Conservation (phyloP, 2,797 vertebrate species). For the Spinibarbus caldwelli region DNA sequence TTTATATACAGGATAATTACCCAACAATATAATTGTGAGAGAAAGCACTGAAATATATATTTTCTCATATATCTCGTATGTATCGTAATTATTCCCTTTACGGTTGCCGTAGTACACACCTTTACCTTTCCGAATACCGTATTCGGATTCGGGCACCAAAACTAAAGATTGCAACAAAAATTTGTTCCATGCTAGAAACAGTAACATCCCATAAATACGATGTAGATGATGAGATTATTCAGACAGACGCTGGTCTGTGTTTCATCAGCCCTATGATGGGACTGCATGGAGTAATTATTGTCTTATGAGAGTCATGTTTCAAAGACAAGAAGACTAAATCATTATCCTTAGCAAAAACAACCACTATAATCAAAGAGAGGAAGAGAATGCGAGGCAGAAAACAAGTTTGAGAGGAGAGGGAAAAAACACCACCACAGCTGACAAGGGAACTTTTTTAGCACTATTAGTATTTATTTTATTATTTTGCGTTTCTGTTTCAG, state of each 20-base stretch:
- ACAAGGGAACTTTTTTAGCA: conserved; percentile 15
- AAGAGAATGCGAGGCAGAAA: not conserved
- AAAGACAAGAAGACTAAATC: not conserved
- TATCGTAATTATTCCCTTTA: too few relatives aligned
- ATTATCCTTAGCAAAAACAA: conserved; percentile 25
- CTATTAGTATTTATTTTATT: not conserved
- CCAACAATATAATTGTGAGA: too few relatives aligned
- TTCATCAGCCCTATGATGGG: conserved; percentile 5
- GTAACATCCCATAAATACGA: not conserved
- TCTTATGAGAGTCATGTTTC: conserved; percentile 11
- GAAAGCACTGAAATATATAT: too few relatives aligned
- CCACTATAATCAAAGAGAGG: not conserved
- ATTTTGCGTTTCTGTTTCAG: conserved; percentile 29
- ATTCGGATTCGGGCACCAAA: too few relatives aligned
- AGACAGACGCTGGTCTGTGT: conserved; percentile 3
- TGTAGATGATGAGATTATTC: conserved; percentile 11
- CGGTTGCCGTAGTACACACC: too few relatives aligned
- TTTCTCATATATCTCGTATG: too few relatives aligned
- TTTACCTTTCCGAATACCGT: too few relatives aligned
- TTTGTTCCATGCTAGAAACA: not conserved
- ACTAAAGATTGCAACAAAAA: not conserved
- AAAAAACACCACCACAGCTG: not conserved
- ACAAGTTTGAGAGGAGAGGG: too few relatives aligned
- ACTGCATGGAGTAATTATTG: conserved; percentile 3
- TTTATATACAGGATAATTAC: too few relatives aligned